These are phyloP conservation scores for Cantharis lateralis DNA, from an alignment of 2,888 invertebrate species.

Conservation along the genomic window DNA sequence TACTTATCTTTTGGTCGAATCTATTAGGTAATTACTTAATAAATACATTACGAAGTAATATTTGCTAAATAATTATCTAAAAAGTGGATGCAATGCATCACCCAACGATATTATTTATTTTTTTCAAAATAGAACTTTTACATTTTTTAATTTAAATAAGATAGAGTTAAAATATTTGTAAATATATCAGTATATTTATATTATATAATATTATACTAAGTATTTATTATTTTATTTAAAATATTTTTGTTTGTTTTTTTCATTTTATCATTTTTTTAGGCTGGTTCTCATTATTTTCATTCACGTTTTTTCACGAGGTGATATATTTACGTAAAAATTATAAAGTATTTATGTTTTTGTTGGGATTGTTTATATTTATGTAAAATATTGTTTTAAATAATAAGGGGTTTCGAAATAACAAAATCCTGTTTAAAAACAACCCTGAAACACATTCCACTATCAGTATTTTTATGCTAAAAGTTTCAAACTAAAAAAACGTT, in stretches of 20 bases:
- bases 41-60: not conserved
- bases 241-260: conserved; percentile 29
- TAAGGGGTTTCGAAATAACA: conserved; percentile 1
- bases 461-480: conserved; percentile 48
- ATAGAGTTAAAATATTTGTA: conserved; percentile 15
- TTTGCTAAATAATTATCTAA: conserved; percentile 2
- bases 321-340: conserved; percentile 42
- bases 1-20: not conserved
- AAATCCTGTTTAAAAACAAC: not conserved
- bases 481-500: conserved; percentile 36
- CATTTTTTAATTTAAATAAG: conserved; percentile 3
- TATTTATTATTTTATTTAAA: conserved; percentile 33
- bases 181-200: conserved; percentile 29
- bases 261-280: conserved; percentile 22
- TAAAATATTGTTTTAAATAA: conserved; percentile 8
- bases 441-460: conserved; percentile 48
- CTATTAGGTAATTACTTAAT: conserved; percentile 5
- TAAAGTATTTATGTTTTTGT: conserved; percentile 24
- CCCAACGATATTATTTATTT: conserved; percentile 29
- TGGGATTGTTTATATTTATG: conserved; percentile 9
- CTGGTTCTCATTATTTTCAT: conserved; percentile 35
- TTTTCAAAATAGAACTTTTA: conserved; percentile 38
- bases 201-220: conserved; percentile 14
- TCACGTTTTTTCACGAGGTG: conserved; percentile 36
- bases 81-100: conserved; percentile 17